Conservation (phyloP, 2,797 vertebrate species). For the Mormyrus proboscirostris region DNA sequence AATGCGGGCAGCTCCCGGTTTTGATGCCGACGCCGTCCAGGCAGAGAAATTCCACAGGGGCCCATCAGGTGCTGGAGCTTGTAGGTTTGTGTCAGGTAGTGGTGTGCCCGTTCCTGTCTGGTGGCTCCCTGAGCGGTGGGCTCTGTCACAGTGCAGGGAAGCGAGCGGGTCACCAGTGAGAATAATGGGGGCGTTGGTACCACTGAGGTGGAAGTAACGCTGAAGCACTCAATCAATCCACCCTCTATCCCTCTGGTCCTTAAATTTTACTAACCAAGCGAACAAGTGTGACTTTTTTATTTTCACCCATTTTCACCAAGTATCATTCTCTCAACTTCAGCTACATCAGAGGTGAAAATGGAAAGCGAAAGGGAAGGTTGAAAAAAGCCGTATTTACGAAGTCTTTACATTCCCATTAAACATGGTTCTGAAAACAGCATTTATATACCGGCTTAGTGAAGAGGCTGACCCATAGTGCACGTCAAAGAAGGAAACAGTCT, state of each 20-base stretch:
- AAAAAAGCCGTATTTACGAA: not conserved
- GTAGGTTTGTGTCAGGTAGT: slow-evolving; percentile 8
- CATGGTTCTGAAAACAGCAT: not conserved
- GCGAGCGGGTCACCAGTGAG: not conserved
- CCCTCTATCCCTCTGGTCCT: not conserved
- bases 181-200: not conserved
- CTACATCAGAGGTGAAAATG: not conserved
- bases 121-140: not conserved
- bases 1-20: not conserved
- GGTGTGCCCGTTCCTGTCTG: not conserved
- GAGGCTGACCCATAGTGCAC: not conserved
- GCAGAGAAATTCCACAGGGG: not conserved
- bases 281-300: not conserved
- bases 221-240: not conserved
- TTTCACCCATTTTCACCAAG: not conserved
- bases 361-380: not conserved
- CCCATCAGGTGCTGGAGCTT: not conserved
- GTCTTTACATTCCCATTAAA: not conserved
- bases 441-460: not conserved
- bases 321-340: not conserved
- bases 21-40: not conserved
- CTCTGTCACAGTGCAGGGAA: not conserved
- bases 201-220: not conserved
- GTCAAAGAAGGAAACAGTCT: not conserved
- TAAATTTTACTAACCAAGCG: not conserved